A percentile compares a stretch with the other conserved stretches of the same genome.
Conservation (phyloP, 2,888 invertebrate genomes). For the Pseudolycoriella hygida region DNA sequence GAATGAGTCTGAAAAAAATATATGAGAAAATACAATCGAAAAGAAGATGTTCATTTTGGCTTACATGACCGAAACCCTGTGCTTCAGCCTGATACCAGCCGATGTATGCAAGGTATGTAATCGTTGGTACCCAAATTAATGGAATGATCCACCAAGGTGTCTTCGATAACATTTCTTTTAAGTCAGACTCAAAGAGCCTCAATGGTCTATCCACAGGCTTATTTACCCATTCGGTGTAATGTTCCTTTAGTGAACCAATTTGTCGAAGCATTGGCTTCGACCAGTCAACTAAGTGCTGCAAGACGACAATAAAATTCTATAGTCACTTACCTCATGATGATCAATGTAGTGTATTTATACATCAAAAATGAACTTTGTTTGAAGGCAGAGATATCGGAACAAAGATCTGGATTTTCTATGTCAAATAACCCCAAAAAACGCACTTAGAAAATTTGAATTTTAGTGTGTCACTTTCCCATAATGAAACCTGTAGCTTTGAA, state of each 20-base stretch:
- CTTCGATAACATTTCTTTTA: conserved; percentile 46
- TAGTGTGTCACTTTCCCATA: too few species aligned
- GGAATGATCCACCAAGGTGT: conserved; percentile 65
- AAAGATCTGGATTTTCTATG: too few species aligned
- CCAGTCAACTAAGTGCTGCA: conserved; percentile 58
- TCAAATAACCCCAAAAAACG: too few species aligned
- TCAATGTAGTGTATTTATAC: too few species aligned
- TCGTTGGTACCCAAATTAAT: conserved; percentile 52
- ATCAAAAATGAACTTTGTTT: too few species aligned
- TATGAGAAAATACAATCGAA: too few species aligned
- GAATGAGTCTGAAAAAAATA: conserved; percentile 15
- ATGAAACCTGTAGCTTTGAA: too few species aligned
- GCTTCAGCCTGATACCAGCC: conserved; percentile 20
- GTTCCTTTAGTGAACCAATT: conserved; percentile 39
- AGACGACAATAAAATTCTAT: conserved; percentile 12
- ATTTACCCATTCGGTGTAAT: conserved; percentile 57
- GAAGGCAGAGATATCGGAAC: too few species aligned
- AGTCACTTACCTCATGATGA: too few species aligned
- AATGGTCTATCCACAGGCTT: conserved; percentile 54
- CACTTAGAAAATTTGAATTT: too few species aligned
- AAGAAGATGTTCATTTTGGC: neutral
- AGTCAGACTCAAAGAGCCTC: conserved; percentile 45
- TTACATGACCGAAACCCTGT: neutral
- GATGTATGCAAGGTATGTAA: conserved; percentile 32
- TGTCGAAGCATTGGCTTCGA: conserved; percentile 49